Conservation (phyloP, 2,113 vertebrate species). For the Nettapus auritus region DNA sequence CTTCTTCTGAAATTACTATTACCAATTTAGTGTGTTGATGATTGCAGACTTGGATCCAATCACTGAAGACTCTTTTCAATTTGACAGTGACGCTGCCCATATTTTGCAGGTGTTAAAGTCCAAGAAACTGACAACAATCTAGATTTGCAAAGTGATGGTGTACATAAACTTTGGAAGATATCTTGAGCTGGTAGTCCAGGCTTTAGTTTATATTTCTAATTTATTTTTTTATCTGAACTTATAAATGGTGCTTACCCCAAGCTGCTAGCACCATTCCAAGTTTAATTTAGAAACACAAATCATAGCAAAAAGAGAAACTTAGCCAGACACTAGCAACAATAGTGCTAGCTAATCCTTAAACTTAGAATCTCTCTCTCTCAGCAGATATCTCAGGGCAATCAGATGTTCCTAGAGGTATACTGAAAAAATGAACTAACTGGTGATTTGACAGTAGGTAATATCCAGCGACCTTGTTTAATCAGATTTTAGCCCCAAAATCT, state of each 20-base stretch:
- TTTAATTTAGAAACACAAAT: slow-evolving; percentile 52
- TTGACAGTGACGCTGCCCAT: slow-evolving; percentile 45
- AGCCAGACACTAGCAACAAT: background rate
- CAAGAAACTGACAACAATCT: background rate
- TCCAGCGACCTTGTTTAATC: slow-evolving; percentile 32
- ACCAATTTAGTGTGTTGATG: slow-evolving; percentile 51
- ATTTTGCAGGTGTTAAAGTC: slow-evolving; percentile 48
- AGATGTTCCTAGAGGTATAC: background rate
- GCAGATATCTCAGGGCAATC: slow-evolving; percentile 30
- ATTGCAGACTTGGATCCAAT: slow-evolving; percentile 20
- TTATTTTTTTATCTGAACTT: background rate
- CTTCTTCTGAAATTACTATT: slow-evolving; percentile 44
- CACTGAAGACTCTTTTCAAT: slow-evolving; percentile 23
- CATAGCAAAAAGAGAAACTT: slow-evolving; percentile 23
- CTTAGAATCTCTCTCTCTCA: background rate
- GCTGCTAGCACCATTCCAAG: slow-evolving; percentile 4
- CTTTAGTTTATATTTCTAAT: background rate
- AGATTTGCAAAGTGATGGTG: background rate
- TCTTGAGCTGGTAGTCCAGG: background rate
- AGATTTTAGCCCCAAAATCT: slow-evolving; percentile 34
- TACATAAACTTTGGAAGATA: background rate
- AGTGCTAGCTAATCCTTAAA: slow-evolving; percentile 18
- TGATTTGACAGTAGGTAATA: slow-evolving; percentile 24
- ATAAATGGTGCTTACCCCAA: background rate
- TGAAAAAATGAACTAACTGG: background rate